Evolutionary conservation across 2,888 invertebrate species (phyloP), one percentile per base, ranked within the genome.

Genomic region (Theristus sp.): DNA sequence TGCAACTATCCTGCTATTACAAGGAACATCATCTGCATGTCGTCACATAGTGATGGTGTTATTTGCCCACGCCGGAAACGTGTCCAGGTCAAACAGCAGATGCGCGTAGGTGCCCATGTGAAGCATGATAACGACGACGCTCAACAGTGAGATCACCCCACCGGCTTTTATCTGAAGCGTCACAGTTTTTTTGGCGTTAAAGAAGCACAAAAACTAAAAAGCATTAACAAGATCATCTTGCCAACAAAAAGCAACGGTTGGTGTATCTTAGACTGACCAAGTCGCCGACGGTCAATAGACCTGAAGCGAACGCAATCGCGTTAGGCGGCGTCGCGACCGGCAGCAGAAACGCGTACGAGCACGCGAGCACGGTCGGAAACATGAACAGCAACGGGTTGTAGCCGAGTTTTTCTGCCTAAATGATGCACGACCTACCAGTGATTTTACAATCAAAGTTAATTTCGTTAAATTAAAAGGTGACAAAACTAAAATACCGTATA

Each of bases 251-350:
- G 38, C 17, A 38, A 17, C 10, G 6, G 38, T 38, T 38, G 38
- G n/a, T n/a, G n/a, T n/a, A n/a, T n/a, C n/a, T n/a, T n/a, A n/a
- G n/a, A n/a, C n/a, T 66, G 64, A 76, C 76, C 76, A 76, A 75
- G 62, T 76, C 76, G 6, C 67, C 61, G 2, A 75, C 73, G 57
- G 66, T 70, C 24, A 76, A 63, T 62, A 71, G 67, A n/a, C 75
- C 75, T 52, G 71, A 69, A 0, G 74, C 86, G 26, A 86, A 86
- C 0, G 87, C 89, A 62, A 94, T 87, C 2, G 93, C 91, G 76
- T 93, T 93, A 22, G 91, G 90, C 1, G 91, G 89, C 0, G 91
- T 91, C 54, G 89, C 89, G 17, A 91, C 90, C 13, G 67, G 91
- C 75, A 93, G 80, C 80, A 89, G 89, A 81, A 90, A 80, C 29